Base-by-base conservation (phyloP, 2,888 invertebrate species). In the Lydus trimaculatus region DNA sequence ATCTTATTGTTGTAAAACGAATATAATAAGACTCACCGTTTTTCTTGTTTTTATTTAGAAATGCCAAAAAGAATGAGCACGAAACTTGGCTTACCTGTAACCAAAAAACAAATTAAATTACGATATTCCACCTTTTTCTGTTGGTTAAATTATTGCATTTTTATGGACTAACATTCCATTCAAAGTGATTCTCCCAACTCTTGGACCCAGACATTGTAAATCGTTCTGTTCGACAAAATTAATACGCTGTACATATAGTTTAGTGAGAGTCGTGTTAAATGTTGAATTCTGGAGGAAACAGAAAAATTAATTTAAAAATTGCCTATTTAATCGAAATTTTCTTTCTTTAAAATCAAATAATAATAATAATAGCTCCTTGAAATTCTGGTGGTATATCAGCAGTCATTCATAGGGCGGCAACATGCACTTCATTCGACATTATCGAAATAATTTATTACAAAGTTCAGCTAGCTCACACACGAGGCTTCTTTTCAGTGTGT, bases 131-230 rank as follows among this genome's bases (percentile, higher is more conserved):
- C 62, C 74, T 76, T 75, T 78, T 79, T 78, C 75, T 78, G 77
- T 74, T 75, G 75, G 76, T 78, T 79, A 79, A n/a, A 79, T 81
- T 80, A 79, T 77, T 78, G 79, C 77, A 76, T 78, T 80, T 80
- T 81, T 81, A 80, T 80, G 75, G 78, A 75, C 76, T 77, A 76
- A 75, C 78, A 80, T 80, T 80, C 79, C 78, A 71, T 63, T 68
- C 70, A 61, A 71, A 75, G 74, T 73, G 73, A 74, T 77, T 78
- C 72, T 75, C 73, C n/a, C 20, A 20, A 48, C 11, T 52, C 71
- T 63, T 69, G 68, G 36, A 75, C 69, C 72, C 67, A 65, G 73
- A 67, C 74, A 75, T 73, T 78, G 77, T 79, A 80, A 79, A 80
- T 80, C 76, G 79, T 75, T 66, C 67, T 73, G 67, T 74, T 79